Base-by-base conservation (phyloP, 2,888 invertebrate genomes). In the Ypsolopha scabrella region DNA sequence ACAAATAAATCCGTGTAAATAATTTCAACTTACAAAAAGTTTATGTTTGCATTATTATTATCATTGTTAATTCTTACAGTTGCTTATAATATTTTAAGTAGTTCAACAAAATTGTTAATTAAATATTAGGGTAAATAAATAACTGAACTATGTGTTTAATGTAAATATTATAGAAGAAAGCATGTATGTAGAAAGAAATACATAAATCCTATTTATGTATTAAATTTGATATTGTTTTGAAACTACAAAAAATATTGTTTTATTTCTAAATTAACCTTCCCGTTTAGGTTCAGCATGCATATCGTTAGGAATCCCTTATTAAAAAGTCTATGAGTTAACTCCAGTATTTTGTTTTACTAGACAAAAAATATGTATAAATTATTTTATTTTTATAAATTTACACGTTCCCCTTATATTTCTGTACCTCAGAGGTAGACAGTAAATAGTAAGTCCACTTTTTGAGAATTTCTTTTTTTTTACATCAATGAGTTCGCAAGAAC, bases 191-290 rank as follows among this genome's bases (percentile, higher is more conserved):
- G 81, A 24, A 24, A 24, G 24, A 75, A 68, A 69, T 83, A 85
- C 83, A 85, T 86, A 85, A 83, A 83, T 82, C 62, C 76, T 86
- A 85, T 85, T 85, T 85, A 85, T 83, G 86, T 85, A 86, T 81
- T 85, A 85, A 83, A 86, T 86, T 86, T 86, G 85, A 85, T 85
- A 86, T 86, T 86, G 86, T 86, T 86, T 86, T 85, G 37, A 51
- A 51, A 46, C 51, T 33, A 46, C 81, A 82, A 83, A 85, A n/a
- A 85, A 83, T 80, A 66, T 68, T 70, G 79, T 83, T 79, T 86
- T 65, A 75, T 72, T 80, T 71, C 6, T 37, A 48, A n/a, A 11
- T 4, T 41, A 8, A 43, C 43, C 39, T 50, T 24, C 34, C 14
- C 10, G 24, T 24, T 24, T 24, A 24, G 24, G 2, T 24, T 24